phyloP scores from a whole-genome alignment of 2,888 invertebrate species.

The Drosophila incognita region DNA sequence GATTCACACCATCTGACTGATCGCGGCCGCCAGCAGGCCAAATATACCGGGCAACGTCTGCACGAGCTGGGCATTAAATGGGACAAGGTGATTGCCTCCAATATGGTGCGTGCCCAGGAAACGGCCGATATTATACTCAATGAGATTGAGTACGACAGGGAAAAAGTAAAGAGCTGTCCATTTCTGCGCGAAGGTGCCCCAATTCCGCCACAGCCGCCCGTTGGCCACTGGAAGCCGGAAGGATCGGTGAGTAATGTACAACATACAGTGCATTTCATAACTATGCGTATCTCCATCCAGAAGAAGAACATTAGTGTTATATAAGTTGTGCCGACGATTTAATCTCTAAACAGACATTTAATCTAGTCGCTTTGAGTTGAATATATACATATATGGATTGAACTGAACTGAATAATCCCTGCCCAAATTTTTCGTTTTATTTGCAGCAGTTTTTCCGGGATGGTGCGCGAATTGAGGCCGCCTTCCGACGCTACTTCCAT shows the following conservation, averaged over 20 bases:
- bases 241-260: conserved; percentile 87
- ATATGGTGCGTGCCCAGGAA: conserved; percentile 97
- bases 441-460: conserved; percentile 95
- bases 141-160: conserved; percentile 87
- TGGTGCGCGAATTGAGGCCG: conserved; percentile 97
- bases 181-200: conserved; percentile 97
- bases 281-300: not conserved
- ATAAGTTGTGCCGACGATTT: not conserved
- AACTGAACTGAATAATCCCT: not conserved
- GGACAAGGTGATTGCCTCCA: conserved; percentile 92
- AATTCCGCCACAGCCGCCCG: conserved; percentile 96
- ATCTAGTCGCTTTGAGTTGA: not conserved
- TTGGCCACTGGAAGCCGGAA: conserved; percentile 95
- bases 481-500: conserved; percentile 96
- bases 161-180: conserved; percentile 89
- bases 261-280: not conserved
- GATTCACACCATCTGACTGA: conserved; percentile 91
- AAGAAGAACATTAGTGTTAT: not conserved
- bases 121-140: conserved; percentile 93
- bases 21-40: conserved; percentile 93
- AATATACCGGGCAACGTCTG: conserved; percentile 92
- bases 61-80: conserved; percentile 92
- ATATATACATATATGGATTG: not conserved
- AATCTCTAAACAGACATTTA: not conserved
- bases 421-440: conserved; percentile 17